These are phyloP conservation scores for Stenoptilia bipunctidactyla DNA, from an alignment of 2,888 invertebrate genomes.

Conservation along the genomic window DNA sequence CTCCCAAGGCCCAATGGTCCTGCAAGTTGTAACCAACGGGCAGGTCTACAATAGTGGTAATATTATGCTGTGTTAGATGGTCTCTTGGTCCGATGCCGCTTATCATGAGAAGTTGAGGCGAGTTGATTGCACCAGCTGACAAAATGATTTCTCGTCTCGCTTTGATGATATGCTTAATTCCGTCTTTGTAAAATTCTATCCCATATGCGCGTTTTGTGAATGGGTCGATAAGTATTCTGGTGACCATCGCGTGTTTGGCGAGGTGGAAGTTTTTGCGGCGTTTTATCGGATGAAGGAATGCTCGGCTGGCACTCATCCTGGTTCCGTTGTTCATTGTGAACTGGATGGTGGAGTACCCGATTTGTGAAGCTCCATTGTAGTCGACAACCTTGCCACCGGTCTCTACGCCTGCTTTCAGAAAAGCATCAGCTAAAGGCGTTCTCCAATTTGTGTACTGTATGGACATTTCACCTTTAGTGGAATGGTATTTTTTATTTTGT, in stretches of 20 bases:
- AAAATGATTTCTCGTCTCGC: slow-evolving; percentile 80
- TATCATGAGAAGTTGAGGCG: slow-evolving; percentile 86
- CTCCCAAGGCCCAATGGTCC: slow-evolving; percentile 82
- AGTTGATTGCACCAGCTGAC: slow-evolving; percentile 82
- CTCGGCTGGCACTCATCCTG: slow-evolving; percentile 81
- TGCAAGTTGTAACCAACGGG: slow-evolving; percentile 83
- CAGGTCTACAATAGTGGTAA: slow-evolving; percentile 71
- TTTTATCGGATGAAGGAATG: slow-evolving; percentile 74
- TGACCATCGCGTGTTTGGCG: slow-evolving; percentile 68
- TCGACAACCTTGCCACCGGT: slow-evolving; percentile 74
- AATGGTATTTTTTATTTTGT: slow-evolving; percentile 66
- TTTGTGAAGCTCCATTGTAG: slow-evolving; percentile 76
- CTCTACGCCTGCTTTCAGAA: slow-evolving; percentile 74
- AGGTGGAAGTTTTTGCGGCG: slow-evolving; percentile 75
- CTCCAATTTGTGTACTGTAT: slow-evolving; percentile 72
- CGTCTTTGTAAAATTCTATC: slow-evolving; percentile 67
- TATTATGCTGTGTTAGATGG: slow-evolving; percentile 70
- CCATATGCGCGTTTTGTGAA: slow-evolving; percentile 67
- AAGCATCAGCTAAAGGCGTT: slow-evolving; percentile 70
- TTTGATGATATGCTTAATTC: slow-evolving; percentile 40
- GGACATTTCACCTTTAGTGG: slow-evolving; percentile 70
- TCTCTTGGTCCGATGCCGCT: slow-evolving; percentile 80
- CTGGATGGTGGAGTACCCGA: slow-evolving; percentile 76
- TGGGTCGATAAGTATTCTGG: slow-evolving; percentile 69
- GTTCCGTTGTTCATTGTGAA: slow-evolving; percentile 78